Percentiles rank a stretch among this genome's conserved stretches.
phyloP scores from a whole-genome alignment of 1,140 invertebrate species.

The Eriocheir sinensis region DNA sequence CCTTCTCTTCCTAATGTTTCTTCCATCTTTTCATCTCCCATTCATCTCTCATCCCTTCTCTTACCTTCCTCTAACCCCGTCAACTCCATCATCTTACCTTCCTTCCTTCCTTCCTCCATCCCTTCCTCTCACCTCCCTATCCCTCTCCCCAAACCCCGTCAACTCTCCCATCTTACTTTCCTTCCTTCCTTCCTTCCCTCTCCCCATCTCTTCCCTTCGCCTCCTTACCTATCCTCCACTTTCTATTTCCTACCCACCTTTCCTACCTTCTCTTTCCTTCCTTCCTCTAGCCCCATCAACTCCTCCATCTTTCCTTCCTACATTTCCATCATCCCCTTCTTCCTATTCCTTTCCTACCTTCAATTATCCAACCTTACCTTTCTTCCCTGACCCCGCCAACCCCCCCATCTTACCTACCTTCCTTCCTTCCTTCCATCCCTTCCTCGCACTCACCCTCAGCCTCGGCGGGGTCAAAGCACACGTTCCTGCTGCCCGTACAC shows the following conservation, averaged over 20 bases:
- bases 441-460: slow-evolving; percentile 69
- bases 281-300: background rate
- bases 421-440: background rate
- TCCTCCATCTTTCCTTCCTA: background rate
- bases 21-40: background rate
- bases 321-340: background rate
- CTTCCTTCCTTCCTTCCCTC: background rate
- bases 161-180: background rate
- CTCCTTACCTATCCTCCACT: background rate
- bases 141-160: background rate
- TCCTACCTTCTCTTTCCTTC: background rate
- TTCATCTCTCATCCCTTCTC: background rate
- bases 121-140: background rate
- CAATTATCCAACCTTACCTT: too few species aligned
- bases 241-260: background rate
- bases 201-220: background rate
- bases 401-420: background rate
- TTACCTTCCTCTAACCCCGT: background rate
- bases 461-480: slow-evolving; percentile 72
- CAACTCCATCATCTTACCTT: background rate
- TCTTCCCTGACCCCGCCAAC: slow-evolving; percentile 36
- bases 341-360: background rate
- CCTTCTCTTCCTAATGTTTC: background rate
- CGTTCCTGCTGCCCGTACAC: slow-evolving; percentile 57
- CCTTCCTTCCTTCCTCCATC: background rate